Percentiles rank a stretch among this genome's conserved stretches.
Conservation (phyloP, 2,888 invertebrate genomes). For the Tipula helvola region DNA sequence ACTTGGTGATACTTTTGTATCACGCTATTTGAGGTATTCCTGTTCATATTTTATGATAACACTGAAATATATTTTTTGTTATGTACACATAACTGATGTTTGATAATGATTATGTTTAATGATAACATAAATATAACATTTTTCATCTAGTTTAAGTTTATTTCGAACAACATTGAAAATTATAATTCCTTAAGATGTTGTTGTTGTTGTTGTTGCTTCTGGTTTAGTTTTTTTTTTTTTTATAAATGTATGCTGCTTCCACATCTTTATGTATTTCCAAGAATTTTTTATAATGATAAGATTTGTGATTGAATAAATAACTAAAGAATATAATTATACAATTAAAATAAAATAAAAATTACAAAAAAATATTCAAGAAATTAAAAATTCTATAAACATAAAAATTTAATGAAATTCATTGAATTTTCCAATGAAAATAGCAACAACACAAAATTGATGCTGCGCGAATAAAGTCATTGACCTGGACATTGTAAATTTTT, state of each 20-base stretch:
- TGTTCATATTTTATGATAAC: neutral
- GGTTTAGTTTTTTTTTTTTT: neutral
- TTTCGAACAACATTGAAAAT: neutral
- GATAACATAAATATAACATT: neutral
- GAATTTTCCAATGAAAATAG: neutral
- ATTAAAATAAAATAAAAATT: constrained; percentile 4
- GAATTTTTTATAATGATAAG: neutral
- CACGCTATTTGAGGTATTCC: no score
- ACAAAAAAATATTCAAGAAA: neutral
- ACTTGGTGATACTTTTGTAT: no score
- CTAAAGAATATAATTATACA: neutral
- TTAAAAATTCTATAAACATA: neutral
- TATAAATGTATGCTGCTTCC: neutral
- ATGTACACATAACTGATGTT: neutral
- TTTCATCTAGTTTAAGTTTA: neutral
- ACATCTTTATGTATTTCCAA: neutral
- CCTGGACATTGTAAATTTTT: no score
- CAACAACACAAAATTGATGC: no score
- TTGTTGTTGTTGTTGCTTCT: neutral
- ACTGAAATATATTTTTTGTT: no score
- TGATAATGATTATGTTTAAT: neutral
- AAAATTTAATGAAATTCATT: neutral
- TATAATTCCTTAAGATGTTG: neutral
- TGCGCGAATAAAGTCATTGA: no score
- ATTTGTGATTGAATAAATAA: constrained; percentile 4